Conservation (phyloP, 2,797 vertebrate species). For the Hoplostethus atlanticus region DNA sequence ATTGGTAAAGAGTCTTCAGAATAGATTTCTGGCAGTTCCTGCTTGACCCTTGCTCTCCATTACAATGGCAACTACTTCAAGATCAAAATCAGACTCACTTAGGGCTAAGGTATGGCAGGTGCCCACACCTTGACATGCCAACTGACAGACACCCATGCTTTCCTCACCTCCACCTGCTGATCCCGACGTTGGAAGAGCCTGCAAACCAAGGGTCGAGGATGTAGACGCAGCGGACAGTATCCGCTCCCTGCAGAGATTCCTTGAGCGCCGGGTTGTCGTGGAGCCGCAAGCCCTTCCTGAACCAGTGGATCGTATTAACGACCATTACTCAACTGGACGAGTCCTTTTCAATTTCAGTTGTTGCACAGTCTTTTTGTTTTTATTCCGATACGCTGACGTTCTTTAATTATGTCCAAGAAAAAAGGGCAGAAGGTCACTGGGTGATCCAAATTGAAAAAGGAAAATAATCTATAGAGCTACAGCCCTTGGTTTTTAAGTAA, state of each 20-base stretch:
- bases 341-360: conserved; percentile 45
- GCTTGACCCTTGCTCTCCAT: no score
- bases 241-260: conserved; percentile 91
- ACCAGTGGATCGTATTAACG: conserved; percentile 96
- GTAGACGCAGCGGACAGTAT: conserved; percentile 93
- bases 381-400: conserved; percentile 11
- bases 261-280: conserved; percentile 95
- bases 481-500: not conserved
- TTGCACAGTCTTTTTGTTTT: conserved; percentile 17
- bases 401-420: conserved; percentile 6
- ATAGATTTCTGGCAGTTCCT: no score
- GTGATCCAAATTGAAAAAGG: not conserved
- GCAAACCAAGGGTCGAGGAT: conserved; percentile 98
- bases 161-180: conserved; percentile 97
- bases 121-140: no score
- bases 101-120: no score
- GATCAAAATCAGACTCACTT: no score
- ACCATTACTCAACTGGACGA: conserved; percentile 88
- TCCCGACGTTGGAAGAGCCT: conserved; percentile 95
- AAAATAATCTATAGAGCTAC: conserved; percentile 8
- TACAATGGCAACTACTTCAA: no score
- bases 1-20: no score
- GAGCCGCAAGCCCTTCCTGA: conserved; percentile 96
- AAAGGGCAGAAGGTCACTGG: conserved; percentile 9
- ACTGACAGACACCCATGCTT: not conserved